Conservation (phyloP, 2,797 vertebrate genomes). For the Sciaenops ocellatus region DNA sequence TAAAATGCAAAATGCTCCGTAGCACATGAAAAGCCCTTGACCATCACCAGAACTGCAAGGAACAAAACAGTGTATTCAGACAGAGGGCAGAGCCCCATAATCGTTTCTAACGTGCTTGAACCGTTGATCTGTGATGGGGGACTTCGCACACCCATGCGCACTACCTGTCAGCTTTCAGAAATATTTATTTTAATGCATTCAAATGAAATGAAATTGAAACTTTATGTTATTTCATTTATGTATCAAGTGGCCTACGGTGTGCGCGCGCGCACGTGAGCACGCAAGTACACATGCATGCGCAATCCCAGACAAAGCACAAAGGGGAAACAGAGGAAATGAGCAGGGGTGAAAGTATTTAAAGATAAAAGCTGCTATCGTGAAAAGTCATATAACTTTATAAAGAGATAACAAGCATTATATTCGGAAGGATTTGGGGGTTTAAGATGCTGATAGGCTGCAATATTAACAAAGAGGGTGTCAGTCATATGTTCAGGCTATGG, state of each 20-base stretch:
- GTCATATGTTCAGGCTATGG: slow-evolving; percentile 54
- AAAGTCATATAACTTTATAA: slow-evolving; percentile 79
- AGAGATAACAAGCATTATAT: slow-evolving; percentile 74
- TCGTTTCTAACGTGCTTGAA: slow-evolving; percentile 35
- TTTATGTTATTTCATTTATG: slow-evolving; percentile 23
- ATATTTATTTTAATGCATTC: slow-evolving; percentile 36
- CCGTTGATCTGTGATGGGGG: slow-evolving; percentile 39
- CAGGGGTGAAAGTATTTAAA: slow-evolving; percentile 75
- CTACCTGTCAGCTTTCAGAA: slow-evolving; percentile 31
- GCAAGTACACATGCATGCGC: slow-evolving; percentile 25
- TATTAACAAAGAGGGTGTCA: slow-evolving; percentile 70
- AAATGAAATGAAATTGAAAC: slow-evolving; percentile 28
- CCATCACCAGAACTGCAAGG: slow-evolving; percentile 69
- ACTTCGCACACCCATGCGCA: slow-evolving; percentile 28
- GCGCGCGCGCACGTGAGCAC: neutral
- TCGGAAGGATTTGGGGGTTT: slow-evolving; percentile 66
- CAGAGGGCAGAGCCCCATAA: slow-evolving; percentile 45
- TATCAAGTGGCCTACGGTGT: neutral
- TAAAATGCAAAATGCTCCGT: slow-evolving; percentile 68
- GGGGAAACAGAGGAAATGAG: slow-evolving; percentile 78
- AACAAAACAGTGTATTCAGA: slow-evolving; percentile 63
- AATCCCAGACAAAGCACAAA: slow-evolving; percentile 70
- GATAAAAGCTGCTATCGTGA: slow-evolving; percentile 75
- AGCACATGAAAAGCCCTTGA: slow-evolving; percentile 71
- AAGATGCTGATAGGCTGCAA: slow-evolving; percentile 56